Base-by-base conservation (phyloP, 2,113 vertebrate species). In the Tenrec ecaudatus region DNA sequence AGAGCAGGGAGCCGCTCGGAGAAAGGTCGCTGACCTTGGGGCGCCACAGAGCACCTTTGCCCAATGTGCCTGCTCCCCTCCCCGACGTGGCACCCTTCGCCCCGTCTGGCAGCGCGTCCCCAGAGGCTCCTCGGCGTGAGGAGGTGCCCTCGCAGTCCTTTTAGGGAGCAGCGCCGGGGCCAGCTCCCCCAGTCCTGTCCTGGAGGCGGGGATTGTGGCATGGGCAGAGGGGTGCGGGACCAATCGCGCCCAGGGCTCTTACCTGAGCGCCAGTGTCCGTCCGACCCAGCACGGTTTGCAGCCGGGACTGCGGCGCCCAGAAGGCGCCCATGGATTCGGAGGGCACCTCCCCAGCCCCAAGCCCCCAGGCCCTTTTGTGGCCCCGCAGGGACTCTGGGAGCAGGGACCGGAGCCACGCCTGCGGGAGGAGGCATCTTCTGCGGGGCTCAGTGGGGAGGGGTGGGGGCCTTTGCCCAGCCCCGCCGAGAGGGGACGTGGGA, bases 401-500 rank as follows among this genome's bases (percentile, higher is more conserved):
- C 86, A 12, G 58, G 82, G 81, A 71, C 94, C 31, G 95, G 91
- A 95, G 93, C 94, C 93, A 78, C 23, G 88, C 75, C 2, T 81
- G 90, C 88, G 68, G 95, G 82, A 86, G 86, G 96, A 82, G 93
- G 86, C 58, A 79, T 87, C 94, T 93, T 86, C 90, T 3, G 91
- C 68, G 19, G 93, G 96, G 94, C 88, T 31, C 76, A n/a, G 86
- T 0, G 91, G 94, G 93, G 89, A 85, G 79, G 93, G 88, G 88
- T 97, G 97, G 95, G 97, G 98, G 96, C 97, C 94, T 96, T 95
- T 97, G 88, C 15, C 3, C 64, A 87, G 96, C 93, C 93, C 96
- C 68, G 95, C 94, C 85, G 73, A n/a, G 83, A 77, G 96, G 95
- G 96, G 95, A 96, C 96, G 97, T 95, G 97, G 98, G 98, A 97